phyloP scores from a whole-genome alignment of 1,140 invertebrate species.

The Penaeus chinensis region DNA sequence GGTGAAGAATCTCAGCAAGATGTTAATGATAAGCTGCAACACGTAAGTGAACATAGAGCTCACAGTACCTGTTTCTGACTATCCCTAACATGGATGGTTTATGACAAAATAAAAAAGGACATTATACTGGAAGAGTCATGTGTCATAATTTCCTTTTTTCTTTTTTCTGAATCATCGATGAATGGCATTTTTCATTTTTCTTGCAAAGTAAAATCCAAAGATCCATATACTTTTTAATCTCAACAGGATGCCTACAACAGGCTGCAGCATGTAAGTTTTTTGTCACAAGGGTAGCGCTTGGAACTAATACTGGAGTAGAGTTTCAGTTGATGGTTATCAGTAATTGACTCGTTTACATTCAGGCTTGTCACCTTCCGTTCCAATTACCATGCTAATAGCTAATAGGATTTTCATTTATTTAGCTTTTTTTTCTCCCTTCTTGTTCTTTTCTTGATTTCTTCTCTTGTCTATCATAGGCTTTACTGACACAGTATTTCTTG shows the following conservation, averaged over 20 bases:
- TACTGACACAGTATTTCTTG: too few relatives aligned
- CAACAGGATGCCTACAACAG: slow-evolving; percentile 59
- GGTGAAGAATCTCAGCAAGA: slow-evolving; percentile 92
- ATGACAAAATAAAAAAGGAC: too few relatives aligned
- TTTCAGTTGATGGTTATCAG: not conserved
- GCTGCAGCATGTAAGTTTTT: slow-evolving; percentile 55
- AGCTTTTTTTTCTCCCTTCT: too few relatives aligned
- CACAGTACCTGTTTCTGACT: not conserved
- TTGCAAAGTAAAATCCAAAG: slow-evolving; percentile 1
- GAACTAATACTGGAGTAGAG: slow-evolving; percentile 41
- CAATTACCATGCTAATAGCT: too few relatives aligned
- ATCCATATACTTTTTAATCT: slow-evolving; percentile 35
- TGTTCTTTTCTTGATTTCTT: too few relatives aligned
- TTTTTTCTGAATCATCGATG: not conserved
- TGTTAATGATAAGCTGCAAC: slow-evolving; percentile 89
- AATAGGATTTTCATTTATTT: too few relatives aligned
- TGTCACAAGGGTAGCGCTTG: slow-evolving; percentile 33
- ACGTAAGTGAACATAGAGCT: slow-evolving; percentile 74
- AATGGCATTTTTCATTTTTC: not conserved
- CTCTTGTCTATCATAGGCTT: too few relatives aligned
- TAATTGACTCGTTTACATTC: too few relatives aligned
- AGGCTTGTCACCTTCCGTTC: too few relatives aligned
- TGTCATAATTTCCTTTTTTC: slow-evolving; percentile 31
- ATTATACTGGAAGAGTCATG: not conserved
- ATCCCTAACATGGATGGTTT: not conserved